Conservation (phyloP, 2,113 vertebrate species). For the Pleuronectes platessa region DNA sequence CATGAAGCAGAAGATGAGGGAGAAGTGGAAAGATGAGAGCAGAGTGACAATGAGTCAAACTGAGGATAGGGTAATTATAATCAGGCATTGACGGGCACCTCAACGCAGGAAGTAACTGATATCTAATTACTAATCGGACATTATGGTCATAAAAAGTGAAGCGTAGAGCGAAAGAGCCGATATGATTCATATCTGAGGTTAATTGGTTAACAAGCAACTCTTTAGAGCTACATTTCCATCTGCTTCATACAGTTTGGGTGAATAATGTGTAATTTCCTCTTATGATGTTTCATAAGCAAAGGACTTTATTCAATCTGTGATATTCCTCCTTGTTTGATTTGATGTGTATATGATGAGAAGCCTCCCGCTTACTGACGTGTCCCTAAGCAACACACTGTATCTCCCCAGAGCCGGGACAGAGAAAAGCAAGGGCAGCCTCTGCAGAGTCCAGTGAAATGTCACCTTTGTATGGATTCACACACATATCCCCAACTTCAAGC, state of each 20-base stretch:
- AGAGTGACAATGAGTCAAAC: conserved; percentile 39
- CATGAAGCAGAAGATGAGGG: conserved; percentile 47
- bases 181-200: conserved; percentile 21
- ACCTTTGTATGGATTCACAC: not conserved
- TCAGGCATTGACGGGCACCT: conserved; percentile 16
- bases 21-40: conserved; percentile 13
- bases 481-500: not conserved
- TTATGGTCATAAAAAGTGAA: not conserved
- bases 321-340: not conserved
- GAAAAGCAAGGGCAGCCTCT: not conserved
- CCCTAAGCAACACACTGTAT: not conserved
- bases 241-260: not conserved
- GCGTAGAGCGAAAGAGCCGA: not conserved
- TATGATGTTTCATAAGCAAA: not conserved
- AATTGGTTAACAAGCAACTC: conserved; percentile 19
- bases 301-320: not conserved
- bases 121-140: conserved; percentile 32
- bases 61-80: conserved; percentile 35
- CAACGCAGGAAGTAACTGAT: conserved; percentile 16
- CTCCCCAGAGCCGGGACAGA: not conserved
- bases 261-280: not conserved
- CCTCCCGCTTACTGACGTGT: not conserved
- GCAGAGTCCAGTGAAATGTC: not conserved
- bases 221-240: not conserved
- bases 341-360: not conserved